These are phyloP conservation scores for Drosophila ezoana DNA, from an alignment of 2,888 invertebrate genomes.

Conservation along the genomic window DNA sequence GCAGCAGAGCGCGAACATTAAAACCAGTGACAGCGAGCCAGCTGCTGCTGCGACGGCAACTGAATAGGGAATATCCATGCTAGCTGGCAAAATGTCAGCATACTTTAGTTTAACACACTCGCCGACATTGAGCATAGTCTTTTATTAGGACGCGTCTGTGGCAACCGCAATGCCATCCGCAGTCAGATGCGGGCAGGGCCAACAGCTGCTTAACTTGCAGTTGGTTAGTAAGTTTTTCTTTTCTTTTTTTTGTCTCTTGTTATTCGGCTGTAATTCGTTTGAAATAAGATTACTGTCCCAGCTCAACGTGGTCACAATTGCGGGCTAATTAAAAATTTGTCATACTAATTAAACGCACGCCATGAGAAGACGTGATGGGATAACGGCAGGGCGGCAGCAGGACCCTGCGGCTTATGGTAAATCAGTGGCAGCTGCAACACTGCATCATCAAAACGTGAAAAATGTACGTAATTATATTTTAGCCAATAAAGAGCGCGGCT, in stretches of 20 bases:
- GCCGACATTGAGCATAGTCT: constrained; percentile 74
- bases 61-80: constrained; percentile 32
- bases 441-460: constrained; percentile 34
- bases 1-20: constrained; percentile 61
- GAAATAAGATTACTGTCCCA: constrained; percentile 69
- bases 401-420: constrained; percentile 55
- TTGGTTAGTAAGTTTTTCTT: constrained; percentile 44
- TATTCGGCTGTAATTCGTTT: constrained; percentile 62
- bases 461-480: constrained; percentile 64
- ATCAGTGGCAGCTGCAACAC: constrained; percentile 39
- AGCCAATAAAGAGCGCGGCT: constrained; percentile 33
- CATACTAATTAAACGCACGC: constrained; percentile 78
- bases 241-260: constrained; percentile 33
- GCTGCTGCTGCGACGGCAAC: constrained; percentile 37
- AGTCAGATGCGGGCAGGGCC: constrained; percentile 37
- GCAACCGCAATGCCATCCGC: constrained; percentile 42
- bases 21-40: constrained; percentile 67
- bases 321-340: constrained; percentile 78
- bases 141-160: constrained; percentile 61
- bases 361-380: constrained; percentile 39
- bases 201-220: constrained; percentile 73
- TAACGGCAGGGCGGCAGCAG: constrained; percentile 23
- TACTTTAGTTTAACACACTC: constrained; percentile 74
- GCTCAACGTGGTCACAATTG: constrained; percentile 65
- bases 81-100: constrained; percentile 70